Conservation (phyloP, 1,140 invertebrate genomes). For the Neocloeon triangulifer region DNA sequence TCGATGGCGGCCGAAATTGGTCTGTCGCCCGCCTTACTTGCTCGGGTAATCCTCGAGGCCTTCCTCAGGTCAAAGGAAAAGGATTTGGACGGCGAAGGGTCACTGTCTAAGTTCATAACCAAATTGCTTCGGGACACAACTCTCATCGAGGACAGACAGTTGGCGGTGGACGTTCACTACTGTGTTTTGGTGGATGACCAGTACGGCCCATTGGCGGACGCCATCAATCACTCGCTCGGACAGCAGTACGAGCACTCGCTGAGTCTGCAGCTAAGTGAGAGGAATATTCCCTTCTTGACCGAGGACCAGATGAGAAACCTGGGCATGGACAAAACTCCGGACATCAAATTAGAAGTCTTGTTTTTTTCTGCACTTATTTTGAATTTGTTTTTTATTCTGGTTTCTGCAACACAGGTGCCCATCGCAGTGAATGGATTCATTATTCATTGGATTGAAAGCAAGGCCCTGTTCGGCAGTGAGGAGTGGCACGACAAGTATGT, state of each 20-base stretch:
- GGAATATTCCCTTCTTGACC: slow-evolving; percentile 45
- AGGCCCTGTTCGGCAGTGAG: slow-evolving; percentile 76
- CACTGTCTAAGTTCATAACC: neutral
- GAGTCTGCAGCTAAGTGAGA: slow-evolving; percentile 27
- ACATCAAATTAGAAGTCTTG: slow-evolving; percentile 75
- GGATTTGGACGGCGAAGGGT: neutral
- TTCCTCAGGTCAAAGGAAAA: slow-evolving; percentile 17
- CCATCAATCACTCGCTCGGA: slow-evolving; percentile 48
- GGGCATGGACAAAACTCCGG: slow-evolving; percentile 90
- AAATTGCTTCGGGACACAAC: slow-evolving; percentile 40
- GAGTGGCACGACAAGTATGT: slow-evolving; percentile 63
- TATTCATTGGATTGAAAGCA: slow-evolving; percentile 92
- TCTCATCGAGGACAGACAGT: slow-evolving; percentile 38
- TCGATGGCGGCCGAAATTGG: slow-evolving; percentile 26
- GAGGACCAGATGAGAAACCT: slow-evolving; percentile 55
- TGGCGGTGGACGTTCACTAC: slow-evolving; percentile 52
- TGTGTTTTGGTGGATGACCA: slow-evolving; percentile 47
- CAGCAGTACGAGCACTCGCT: slow-evolving; percentile 51
- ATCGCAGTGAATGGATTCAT: slow-evolving; percentile 56
- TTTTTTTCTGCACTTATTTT: slow-evolving; percentile 22
- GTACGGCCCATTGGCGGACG: slow-evolving; percentile 52
- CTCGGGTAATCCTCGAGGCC: slow-evolving; percentile 37
- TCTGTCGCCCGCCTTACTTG: slow-evolving; percentile 35
- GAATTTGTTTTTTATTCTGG: neutral
- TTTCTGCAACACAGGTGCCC: slow-evolving; percentile 5